phyloP scores from a whole-genome alignment of 2,113 vertebrate species.

The Stigmatopora argus region DNA sequence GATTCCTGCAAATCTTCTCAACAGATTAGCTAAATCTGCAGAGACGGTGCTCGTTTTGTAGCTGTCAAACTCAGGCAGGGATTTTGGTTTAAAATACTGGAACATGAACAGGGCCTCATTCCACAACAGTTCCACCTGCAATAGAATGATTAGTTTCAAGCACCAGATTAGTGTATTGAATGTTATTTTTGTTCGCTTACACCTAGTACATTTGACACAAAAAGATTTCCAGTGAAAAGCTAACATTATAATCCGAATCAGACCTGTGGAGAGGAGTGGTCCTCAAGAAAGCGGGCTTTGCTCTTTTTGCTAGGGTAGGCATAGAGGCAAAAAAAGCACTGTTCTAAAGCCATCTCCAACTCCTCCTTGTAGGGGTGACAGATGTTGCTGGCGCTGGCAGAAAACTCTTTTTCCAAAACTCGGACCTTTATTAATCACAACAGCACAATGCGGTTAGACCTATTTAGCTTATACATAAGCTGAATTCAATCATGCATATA shows the following conservation, averaged over 20 bases:
- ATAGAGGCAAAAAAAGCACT: slow-evolving; percentile 94
- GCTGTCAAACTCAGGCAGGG: slow-evolving; percentile 94
- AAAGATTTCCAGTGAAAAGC: background rate
- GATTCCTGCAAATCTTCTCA: slow-evolving; percentile 84
- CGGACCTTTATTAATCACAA: slow-evolving; percentile 68
- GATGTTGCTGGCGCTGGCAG: slow-evolving; percentile 70
- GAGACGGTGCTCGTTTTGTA: slow-evolving; percentile 98
- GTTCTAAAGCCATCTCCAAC: slow-evolving; percentile 90
- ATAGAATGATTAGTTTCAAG: slow-evolving; percentile 11
- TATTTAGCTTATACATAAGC: background rate
- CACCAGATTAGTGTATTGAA: background rate
- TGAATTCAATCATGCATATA: background rate
- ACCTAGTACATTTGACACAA: background rate
- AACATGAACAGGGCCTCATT: slow-evolving; percentile 90
- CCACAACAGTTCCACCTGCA: slow-evolving; percentile 91
- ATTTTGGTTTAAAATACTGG: slow-evolving; percentile 96
- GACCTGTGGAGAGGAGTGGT: slow-evolving; percentile 92
- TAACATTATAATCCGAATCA: slow-evolving; percentile 1
- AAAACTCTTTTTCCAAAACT: slow-evolving; percentile 85
- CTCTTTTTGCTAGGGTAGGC: slow-evolving; percentile 96
- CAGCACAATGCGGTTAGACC: slow-evolving; percentile 3
- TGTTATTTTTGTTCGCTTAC: background rate
- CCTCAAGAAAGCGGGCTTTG: slow-evolving; percentile 93
- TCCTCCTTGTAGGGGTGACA: slow-evolving; percentile 92
- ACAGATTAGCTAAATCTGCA: slow-evolving; percentile 91